phyloP scores from a whole-genome alignment of 2,113 vertebrate genomes.

The Aspiorhynchus laticeps region DNA sequence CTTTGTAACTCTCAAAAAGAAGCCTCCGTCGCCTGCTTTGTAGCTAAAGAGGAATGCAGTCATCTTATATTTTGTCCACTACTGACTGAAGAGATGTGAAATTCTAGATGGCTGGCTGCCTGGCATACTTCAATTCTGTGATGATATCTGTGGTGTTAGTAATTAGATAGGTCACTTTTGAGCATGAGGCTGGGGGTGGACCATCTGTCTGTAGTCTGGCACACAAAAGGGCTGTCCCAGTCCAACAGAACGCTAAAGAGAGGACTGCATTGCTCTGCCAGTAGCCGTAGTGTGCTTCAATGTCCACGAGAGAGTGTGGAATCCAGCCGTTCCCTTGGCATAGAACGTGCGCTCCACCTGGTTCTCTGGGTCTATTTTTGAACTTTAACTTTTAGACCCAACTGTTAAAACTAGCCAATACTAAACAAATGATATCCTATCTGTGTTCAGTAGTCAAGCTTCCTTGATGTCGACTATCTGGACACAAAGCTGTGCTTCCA shows the following conservation, averaged over 20 bases:
- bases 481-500: not conserved
- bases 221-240: conserved; percentile 32
- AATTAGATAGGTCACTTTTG: conserved; percentile 48
- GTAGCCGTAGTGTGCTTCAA: not conserved
- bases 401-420: not conserved
- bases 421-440: not conserved
- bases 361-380: not conserved
- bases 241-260: conserved; percentile 25
- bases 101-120: not conserved
- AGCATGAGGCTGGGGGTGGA: conserved; percentile 50
- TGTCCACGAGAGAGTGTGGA: conserved; percentile 2
- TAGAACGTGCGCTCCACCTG: not conserved
- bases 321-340: not conserved
- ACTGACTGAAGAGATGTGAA: not conserved
- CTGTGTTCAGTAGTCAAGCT: not conserved
- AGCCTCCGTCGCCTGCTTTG: not conserved
- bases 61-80: not conserved
- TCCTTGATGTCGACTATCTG: not conserved
- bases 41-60: not conserved
- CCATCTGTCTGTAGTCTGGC: conserved; percentile 53
- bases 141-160: conserved; percentile 20
- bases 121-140: not conserved
- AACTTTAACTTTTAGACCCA: not conserved
- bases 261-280: not conserved
- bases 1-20: not conserved